Evolutionary conservation across 2,797 vertebrate genomes (phyloP), one percentile per base, ranked within the genome.

Genomic region (Trachops cirrhosus): DNA sequence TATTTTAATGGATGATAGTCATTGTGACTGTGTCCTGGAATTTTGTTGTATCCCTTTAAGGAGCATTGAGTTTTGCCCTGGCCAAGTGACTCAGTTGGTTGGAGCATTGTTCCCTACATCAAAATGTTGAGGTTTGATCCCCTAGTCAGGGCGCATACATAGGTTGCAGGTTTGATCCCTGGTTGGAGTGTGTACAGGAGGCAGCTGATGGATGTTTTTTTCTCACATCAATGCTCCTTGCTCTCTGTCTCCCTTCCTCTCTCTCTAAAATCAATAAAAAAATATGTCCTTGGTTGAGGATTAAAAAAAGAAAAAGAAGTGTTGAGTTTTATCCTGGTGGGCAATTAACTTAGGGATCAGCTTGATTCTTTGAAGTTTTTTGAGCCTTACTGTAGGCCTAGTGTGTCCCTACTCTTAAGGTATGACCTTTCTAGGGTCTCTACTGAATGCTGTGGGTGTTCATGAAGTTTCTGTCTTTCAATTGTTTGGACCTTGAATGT

Each of bases 41-140:
- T 95, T 96, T 96, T 93, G 52, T 91, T 68, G 21, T 80, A 4
- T 78, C 29, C 21, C 18, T 71, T 62, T 67, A 85, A 83, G n/a
- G 67, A 82, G 16, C 78, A 8, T 52, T 68, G 37, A 37, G 4
- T 88, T 91, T 87, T 83, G 50, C 57, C 57, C 26, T 59, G 11
- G 26, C 24, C 11, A 29, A 12, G 11, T 59, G 57, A 10, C 57
- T 29, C 57, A 59, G 57, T 59, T 59, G 57, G 26, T 59, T 29
- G 57, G 57, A 59, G 18, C 57, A 59, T 29, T 29, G 57, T 59
- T 29, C 57, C 26, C 57, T 59, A 59, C 11, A 29, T 59, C 57
- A 59, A 59, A 59, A 59, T 29, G 57, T 59, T 59, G 57, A 29
- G 57, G 26, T 59, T 59, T 59, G 57, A 59, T 59, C 57, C 57